A percentile compares a stretch with the other conserved stretches of the same genome.
These are phyloP conservation scores for Salminus brasiliensis DNA, from an alignment of 2,113 vertebrate genomes.

Conservation along the genomic window DNA sequence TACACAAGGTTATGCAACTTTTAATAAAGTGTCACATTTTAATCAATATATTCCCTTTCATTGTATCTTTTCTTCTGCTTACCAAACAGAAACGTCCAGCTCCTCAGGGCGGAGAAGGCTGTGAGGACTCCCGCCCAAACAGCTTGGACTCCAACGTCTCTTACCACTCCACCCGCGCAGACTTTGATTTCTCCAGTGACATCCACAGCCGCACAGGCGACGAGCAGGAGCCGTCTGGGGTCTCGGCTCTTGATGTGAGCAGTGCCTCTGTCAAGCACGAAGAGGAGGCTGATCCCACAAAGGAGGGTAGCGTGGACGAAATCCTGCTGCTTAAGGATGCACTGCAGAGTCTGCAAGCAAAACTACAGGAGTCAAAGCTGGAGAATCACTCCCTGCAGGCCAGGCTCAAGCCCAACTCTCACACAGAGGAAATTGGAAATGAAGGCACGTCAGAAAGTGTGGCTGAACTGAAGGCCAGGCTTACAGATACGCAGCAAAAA, in stretches of 20 bases:
- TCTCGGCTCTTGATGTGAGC: slow-evolving; percentile 21
- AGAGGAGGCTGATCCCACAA: slow-evolving; percentile 45
- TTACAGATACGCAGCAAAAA: slow-evolving; percentile 81
- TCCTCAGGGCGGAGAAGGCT: slow-evolving; percentile 64
- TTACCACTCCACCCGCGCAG: slow-evolving; percentile 80
- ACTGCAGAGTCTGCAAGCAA: slow-evolving; percentile 78
- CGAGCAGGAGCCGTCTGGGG: slow-evolving; percentile 16
- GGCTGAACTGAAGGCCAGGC: slow-evolving; percentile 81
- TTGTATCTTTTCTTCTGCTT: background rate
- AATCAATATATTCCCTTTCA: too few relatives aligned
- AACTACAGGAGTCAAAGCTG: slow-evolving; percentile 78
- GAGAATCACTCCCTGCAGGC: slow-evolving; percentile 78
- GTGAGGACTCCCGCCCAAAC: slow-evolving; percentile 72
- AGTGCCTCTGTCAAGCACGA: slow-evolving; percentile 21
- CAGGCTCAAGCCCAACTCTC: slow-evolving; percentile 69
- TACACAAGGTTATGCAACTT: too few relatives aligned
- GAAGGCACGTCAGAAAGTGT: slow-evolving; percentile 79
- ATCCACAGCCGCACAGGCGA: slow-evolving; percentile 45
- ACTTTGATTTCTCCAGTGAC: slow-evolving; percentile 68
- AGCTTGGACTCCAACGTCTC: slow-evolving; percentile 78
- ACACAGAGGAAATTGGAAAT: slow-evolving; percentile 63
- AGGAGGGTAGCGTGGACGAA: slow-evolving; percentile 68
- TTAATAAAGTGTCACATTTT: too few relatives aligned
- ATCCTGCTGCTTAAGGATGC: slow-evolving; percentile 76
- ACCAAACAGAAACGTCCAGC: slow-evolving; percentile 67